Percentiles rank a stretch among this genome's conserved stretches.
phyloP scores from a whole-genome alignment of 2,797 vertebrate species.

The Spinus olivaceus region DNA sequence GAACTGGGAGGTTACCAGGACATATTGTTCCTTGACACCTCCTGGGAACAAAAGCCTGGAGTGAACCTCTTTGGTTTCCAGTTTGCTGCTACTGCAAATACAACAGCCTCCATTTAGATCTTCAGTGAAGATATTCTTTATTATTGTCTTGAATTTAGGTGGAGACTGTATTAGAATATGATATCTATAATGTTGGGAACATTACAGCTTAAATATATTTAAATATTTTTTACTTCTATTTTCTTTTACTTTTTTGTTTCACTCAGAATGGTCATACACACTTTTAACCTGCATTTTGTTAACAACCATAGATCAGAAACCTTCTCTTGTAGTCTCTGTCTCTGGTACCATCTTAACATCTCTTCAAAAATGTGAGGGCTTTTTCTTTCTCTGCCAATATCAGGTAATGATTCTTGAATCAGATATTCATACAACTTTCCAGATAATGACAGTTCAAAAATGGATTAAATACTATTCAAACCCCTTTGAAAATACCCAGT shows the following conservation, averaged over 20 bases:
- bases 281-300: neutral
- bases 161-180: neutral
- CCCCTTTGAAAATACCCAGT: neutral
- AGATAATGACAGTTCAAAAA: neutral
- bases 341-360: neutral
- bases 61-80: neutral
- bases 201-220: neutral
- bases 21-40: slow-evolving; percentile 53
- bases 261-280: neutral
- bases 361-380: neutral
- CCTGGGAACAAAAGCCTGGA: slow-evolving; percentile 5
- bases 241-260: neutral
- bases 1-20: slow-evolving; percentile 32
- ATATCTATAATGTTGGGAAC: neutral
- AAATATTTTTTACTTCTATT: accelerated
- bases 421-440: neutral
- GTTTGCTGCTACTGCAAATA: neutral
- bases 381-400: neutral
- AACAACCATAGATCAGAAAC: neutral
- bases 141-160: neutral
- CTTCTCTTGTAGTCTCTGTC: neutral
- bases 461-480: neutral
- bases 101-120: neutral
- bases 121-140: neutral
- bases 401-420: neutral